Conservation (phyloP, 1,140 invertebrate genomes). For the Epicauta chinensis region DNA sequence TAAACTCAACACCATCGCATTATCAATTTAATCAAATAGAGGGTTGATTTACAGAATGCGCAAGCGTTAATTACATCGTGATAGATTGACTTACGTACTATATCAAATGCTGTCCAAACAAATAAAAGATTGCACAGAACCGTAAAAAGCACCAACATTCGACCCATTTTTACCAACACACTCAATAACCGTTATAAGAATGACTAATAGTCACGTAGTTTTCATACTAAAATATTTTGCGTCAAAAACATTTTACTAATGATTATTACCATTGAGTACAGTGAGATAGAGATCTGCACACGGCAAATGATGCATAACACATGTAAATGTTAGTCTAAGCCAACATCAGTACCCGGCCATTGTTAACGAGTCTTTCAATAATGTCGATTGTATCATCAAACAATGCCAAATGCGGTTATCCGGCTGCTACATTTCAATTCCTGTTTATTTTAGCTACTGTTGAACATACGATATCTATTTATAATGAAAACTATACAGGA, state of each 20-base stretch:
- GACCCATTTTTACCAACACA: constrained; percentile 14
- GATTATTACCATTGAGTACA: constrained; percentile 19
- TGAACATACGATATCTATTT: neutral
- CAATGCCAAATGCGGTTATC: constrained; percentile 37
- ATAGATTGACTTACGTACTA: constrained; percentile 35
- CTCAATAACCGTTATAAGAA: constrained; percentile 26
- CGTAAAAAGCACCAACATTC: constrained; percentile 25
- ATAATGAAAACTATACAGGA: too few species aligned
- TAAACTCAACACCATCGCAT: too few species aligned
- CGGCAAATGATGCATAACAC: constrained; percentile 33
- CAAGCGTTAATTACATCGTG: constrained; percentile 26
- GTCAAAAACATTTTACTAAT: constrained; percentile 38
- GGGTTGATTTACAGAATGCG: constrained; percentile 5
- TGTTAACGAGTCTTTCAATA: constrained; percentile 37
- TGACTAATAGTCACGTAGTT: constrained; percentile 33
- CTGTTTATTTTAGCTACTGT: constrained; percentile 34
- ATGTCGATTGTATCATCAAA: constrained; percentile 37
- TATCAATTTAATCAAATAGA: constrained; percentile 31
- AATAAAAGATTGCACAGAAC: constrained; percentile 25
- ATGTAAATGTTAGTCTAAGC: constrained; percentile 28
- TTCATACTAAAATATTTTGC: constrained; percentile 29
- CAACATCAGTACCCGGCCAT: constrained; percentile 27
- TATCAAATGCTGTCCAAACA: constrained; percentile 24
- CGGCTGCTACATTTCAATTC: constrained; percentile 32
- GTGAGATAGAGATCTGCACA: constrained; percentile 22